Base-by-base conservation (phyloP, 92 coral and sea anemone genomes). In the Epizoanthus rinbou region DNA sequence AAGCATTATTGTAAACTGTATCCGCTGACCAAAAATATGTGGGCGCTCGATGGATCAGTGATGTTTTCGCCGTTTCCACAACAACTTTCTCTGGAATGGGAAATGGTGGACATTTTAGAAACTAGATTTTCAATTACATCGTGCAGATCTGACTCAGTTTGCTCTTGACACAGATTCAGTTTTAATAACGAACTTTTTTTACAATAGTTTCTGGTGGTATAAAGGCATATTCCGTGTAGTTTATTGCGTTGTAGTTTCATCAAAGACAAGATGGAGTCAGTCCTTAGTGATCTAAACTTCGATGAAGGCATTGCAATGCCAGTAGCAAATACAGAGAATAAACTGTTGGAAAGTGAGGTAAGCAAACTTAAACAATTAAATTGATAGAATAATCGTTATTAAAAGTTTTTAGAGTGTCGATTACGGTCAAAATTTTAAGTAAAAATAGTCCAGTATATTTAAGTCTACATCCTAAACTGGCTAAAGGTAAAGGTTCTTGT, bases 241-340 rank as follows among this genome's bases (percentile, higher is more conserved):
- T 73, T 81, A 54, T 62, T 22, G 21, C 52, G 72, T 41, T 41
- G 65, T 22, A 35, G 66, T 31, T 52, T 31, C 15, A 56, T 50
- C 67, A 1, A 73, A 57, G 80, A 62, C 89, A 88, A 92, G 71
- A 95, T 95, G 98, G 98, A 95, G 65, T 92, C 89, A 17, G 89
- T 95, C 39, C 75, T 90, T 69, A 91, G 98, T 75, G 97, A 95
- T 64, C 37, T 95, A 87, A 89, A 94, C 88, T 89, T 95, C 84
- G 98, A 95, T 85, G 98, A 95, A 87, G 98, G 98, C 71, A 95
- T 95, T 85, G 98, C 97, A 24, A 92, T 95, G 94, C 98, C 98
- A 52, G 98, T 95, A 35, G 98, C 98, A 72, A 95, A 95, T 84
- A 54, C 63, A 18, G 95, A 91, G 75, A 95, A 95, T 72, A 95